Conservation (phyloP, 1,140 invertebrate genomes). For the Drosophila pectinifera region DNA sequence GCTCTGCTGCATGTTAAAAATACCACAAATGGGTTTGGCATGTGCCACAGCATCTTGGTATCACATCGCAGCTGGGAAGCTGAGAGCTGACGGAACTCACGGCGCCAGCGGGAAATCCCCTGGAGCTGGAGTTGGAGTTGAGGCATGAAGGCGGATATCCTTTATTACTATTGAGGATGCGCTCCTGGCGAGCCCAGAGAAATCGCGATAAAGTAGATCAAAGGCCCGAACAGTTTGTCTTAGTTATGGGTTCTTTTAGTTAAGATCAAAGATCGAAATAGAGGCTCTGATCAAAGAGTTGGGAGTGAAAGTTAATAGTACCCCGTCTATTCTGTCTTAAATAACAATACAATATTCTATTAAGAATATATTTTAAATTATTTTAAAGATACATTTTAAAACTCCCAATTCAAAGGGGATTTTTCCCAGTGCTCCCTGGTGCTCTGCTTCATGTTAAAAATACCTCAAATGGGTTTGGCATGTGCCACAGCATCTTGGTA, state of each 20-base stretch:
- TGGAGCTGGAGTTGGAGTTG: neutral
- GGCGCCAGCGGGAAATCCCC: conserved; percentile 10
- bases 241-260: no score
- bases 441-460: conserved; percentile 59
- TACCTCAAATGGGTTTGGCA: conserved; percentile 77
- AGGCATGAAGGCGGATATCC: conserved; percentile 7
- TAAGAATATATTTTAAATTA: no score
- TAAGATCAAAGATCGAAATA: no score
- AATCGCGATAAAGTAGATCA: neutral
- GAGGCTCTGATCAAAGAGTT: no score
- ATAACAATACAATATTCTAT: no score
- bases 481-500: conserved; percentile 57
- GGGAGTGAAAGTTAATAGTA: no score
- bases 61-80: conserved; percentile 26
- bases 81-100: conserved; percentile 10
- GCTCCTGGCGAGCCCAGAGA: no score
- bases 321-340: no score
- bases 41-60: conserved; percentile 57
- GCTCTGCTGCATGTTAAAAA: conserved; percentile 60
- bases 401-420: neutral
- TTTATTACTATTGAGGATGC: conserved; percentile 1
- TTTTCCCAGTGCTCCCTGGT: neutral
- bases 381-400: no score
- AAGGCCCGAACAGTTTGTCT: neutral
- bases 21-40: conserved; percentile 77